phyloP scores from a whole-genome alignment of 1,140 invertebrate genomes.

The Bombus ignitus region DNA sequence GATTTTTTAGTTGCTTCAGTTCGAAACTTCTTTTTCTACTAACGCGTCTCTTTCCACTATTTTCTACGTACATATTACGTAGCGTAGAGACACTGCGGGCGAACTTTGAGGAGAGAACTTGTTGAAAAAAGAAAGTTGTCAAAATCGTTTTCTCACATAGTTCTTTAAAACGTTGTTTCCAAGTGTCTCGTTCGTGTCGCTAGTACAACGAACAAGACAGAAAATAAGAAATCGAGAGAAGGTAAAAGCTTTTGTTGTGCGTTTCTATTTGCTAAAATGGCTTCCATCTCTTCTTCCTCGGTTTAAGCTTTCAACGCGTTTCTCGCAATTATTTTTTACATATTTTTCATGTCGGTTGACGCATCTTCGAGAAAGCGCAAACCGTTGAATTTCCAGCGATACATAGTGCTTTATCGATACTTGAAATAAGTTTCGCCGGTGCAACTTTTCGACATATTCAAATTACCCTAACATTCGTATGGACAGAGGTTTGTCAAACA shows the following conservation, averaged over 20 bases:
- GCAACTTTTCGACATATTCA: background rate
- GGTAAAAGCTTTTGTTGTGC: background rate
- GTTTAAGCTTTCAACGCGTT: background rate
- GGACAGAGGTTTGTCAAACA: background rate
- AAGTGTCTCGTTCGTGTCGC: background rate
- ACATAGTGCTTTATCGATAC: background rate
- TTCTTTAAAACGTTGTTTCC: background rate
- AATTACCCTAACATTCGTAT: background rate
- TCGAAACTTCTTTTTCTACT: background rate
- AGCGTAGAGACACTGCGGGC: background rate
- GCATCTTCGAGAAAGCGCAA: background rate
- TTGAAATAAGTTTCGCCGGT: accelerated
- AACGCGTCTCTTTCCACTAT: no score
- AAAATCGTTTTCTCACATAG: background rate
- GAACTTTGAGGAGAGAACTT: background rate
- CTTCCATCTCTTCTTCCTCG: background rate
- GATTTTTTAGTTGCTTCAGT: background rate
- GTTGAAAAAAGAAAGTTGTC: background rate
- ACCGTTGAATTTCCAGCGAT: no score
- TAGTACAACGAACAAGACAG: background rate
- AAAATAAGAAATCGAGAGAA: background rate
- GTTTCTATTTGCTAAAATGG: background rate
- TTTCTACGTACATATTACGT: background rate
- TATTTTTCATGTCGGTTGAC: background rate
- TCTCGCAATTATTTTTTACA: background rate